phyloP scores from a whole-genome alignment of 1,140 invertebrate species.

The Atta colombica region DNA sequence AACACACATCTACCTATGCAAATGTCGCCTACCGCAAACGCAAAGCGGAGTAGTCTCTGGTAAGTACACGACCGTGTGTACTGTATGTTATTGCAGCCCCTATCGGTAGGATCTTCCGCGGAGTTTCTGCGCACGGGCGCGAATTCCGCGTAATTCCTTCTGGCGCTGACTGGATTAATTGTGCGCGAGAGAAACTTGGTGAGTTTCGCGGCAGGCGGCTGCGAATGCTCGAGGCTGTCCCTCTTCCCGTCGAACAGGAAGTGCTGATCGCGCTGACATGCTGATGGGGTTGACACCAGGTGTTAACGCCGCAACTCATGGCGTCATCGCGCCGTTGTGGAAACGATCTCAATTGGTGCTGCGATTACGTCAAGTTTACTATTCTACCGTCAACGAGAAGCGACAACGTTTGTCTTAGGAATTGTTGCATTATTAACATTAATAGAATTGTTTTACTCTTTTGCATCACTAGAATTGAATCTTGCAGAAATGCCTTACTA shows the following conservation, averaged over 20 bases:
- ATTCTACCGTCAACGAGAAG: not conserved
- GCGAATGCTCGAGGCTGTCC: conserved; percentile 53
- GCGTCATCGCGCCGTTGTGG: conserved; percentile 25
- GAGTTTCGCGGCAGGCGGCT: conserved; percentile 58
- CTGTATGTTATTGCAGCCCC: conserved; percentile 40
- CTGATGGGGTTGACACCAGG: conserved; percentile 65
- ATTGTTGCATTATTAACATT: not conserved
- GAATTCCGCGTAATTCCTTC: conserved; percentile 69
- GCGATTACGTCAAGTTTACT: conserved; percentile 15
- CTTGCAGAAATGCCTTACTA: not conserved
- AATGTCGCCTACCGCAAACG: conserved; percentile 34
- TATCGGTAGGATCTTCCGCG: conserved; percentile 21
- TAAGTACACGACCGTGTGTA: conserved; percentile 12
- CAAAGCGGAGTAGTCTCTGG: conserved; percentile 20
- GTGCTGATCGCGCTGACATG: conserved; percentile 71
- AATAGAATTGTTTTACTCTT: not conserved
- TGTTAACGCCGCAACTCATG: conserved; percentile 52
- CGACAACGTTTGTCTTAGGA: conserved; percentile 1
- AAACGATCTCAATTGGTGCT: conserved; percentile 31
- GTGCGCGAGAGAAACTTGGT: conserved; percentile 68
- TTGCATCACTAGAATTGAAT: not conserved
- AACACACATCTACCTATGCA: conserved; percentile 23
- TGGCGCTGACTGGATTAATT: conserved; percentile 70
- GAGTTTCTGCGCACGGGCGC: conserved; percentile 26
- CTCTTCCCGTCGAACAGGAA: conserved; percentile 63